Base-by-base conservation (phyloP, 2,888 invertebrate genomes). In the Chrysotoxum bicinctum region DNA sequence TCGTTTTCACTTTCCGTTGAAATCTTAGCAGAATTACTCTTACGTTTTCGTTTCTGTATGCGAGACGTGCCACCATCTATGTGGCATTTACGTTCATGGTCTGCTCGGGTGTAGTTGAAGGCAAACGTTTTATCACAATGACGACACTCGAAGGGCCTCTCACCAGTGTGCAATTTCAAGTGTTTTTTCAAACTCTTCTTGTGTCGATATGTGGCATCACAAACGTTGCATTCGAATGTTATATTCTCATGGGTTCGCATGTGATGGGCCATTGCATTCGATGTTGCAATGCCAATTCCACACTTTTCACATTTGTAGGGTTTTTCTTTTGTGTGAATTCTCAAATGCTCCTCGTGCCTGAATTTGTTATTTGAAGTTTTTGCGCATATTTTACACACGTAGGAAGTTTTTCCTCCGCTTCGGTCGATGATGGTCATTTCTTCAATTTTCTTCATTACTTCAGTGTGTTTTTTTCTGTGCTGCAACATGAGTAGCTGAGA, bases 321-420 rank as follows among this genome's bases (percentile, higher is more conserved):
- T 30, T 83, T 79, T 35, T 86, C 76, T 19, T 70, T 62, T 5
- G 77, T 86, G 62, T 87, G 87, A 60, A 74, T 58, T 14, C 79
- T 45, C 48, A 87, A 64, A 43, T 87, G 87, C 26, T 86, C 87
- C 26, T 82, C 82, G 50, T 87, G 87, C 3, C 78, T 62, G 26
- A 62, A 79, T 35, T 86, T 86, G 32, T 69, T 79, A 32, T 87
- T 72, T 0, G 87, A 86, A 14, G 82, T 82, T 50, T 83, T 86
- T 7, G 82, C 74, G 32, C 87, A 87, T n/a, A 79, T 60, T 50
- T 86, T 86, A 66, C 87, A 87, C 0, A 82, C 76, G 43, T 87
- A 87, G n/a, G 40, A 23, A 3, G 69, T 73, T 50, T 87, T 87
- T 3, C 70, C 74, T 4, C 60, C 54, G 1, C 56, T 48, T 21